phyloP scores from a whole-genome alignment of 2,113 vertebrate genomes.

The Synodontis membranacea region DNA sequence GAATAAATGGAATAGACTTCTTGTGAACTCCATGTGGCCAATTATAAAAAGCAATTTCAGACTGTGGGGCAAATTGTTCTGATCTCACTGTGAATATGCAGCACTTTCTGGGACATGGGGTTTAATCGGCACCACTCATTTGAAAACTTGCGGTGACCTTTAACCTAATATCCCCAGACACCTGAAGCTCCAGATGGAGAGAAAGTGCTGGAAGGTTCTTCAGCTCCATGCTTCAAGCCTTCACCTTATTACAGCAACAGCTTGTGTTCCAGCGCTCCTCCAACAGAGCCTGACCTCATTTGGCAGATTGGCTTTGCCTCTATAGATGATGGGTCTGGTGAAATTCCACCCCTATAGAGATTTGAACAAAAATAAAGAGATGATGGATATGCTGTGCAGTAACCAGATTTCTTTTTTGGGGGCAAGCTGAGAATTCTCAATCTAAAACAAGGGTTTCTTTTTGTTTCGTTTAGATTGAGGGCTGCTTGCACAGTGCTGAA shows the following conservation, averaged over 20 bases:
- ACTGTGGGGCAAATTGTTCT: slow-evolving; percentile 28
- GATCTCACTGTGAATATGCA: slow-evolving; percentile 35
- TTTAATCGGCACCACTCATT: slow-evolving; percentile 37
- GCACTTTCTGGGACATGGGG: slow-evolving; percentile 45
- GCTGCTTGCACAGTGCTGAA: not conserved
- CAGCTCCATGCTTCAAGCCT: slow-evolving; percentile 42
- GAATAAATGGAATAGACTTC: slow-evolving; percentile 42
- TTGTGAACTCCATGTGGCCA: slow-evolving; percentile 49
- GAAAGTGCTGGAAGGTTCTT: slow-evolving; percentile 53
- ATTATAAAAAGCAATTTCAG: slow-evolving; percentile 51
- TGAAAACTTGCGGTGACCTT: slow-evolving; percentile 45
- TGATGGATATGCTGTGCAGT: slow-evolving; percentile 43
- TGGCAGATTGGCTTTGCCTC: slow-evolving; percentile 50
- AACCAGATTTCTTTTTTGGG: slow-evolving; percentile 32
- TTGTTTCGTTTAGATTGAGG: slow-evolving; percentile 9
- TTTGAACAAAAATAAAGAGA: slow-evolving; percentile 46
- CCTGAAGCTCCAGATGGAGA: slow-evolving; percentile 54
- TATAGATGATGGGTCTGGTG: slow-evolving; percentile 46
- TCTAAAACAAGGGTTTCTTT: not conserved
- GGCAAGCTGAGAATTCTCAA: not conserved
- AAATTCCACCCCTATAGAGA: slow-evolving; percentile 49
- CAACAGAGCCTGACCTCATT: slow-evolving; percentile 57
- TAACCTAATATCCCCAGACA: slow-evolving; percentile 50
- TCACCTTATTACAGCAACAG: slow-evolving; percentile 58
- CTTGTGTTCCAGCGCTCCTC: slow-evolving; percentile 52